Evolutionary conservation across 2,888 invertebrate species (phyloP), one percentile per base, ranked within the genome.

Genomic region (Apotomis betuletana): DNA sequence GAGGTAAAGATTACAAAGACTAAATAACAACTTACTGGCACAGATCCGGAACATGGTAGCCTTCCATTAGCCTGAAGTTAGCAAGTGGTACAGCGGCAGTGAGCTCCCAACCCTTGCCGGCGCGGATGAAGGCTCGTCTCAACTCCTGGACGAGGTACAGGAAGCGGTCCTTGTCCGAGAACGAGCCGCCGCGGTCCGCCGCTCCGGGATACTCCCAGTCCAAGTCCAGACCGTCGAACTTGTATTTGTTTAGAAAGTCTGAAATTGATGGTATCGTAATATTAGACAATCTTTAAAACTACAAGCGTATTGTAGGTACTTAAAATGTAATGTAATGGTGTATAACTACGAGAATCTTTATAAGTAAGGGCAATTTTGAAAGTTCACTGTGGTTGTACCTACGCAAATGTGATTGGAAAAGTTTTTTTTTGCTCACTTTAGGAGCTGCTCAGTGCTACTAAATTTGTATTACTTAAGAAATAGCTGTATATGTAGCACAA

Each of bases 181-280:
- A 97, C 70, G 95, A 96, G 52, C 98, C 98, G 6, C 97, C 97
- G 46, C 98, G 95, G 87, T 98, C 98, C 0, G 97, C 95, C 0
- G 98, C 98, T 0, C 96, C 97, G 1, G 98, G 97, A 84, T 98
- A 98, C 87, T 98, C 98, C 97, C 98, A 98, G 83, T 98, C 97
- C 80, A 97, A 92, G 83, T 98, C 97, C 81, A 98, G 95, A 0
- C 97, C 97, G 81, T 97, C 97, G 78, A 98, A 98, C 38, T 94
- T 90, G 83, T 97, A 97, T 80, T 95, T 93, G 67, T 96, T 92
- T 93, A 98, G 94, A 83, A 97, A 97, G 76, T 94, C 96, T 96
- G 83, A 36, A 78, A 77, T 6, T 54, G 74, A 49, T 9, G 10
- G 27, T 27, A 27, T 27, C 27, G 27, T 27, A 27, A 27, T 27